Base-by-base conservation (phyloP, 2,888 invertebrate species). In the Eupithecia dodoneata region DNA sequence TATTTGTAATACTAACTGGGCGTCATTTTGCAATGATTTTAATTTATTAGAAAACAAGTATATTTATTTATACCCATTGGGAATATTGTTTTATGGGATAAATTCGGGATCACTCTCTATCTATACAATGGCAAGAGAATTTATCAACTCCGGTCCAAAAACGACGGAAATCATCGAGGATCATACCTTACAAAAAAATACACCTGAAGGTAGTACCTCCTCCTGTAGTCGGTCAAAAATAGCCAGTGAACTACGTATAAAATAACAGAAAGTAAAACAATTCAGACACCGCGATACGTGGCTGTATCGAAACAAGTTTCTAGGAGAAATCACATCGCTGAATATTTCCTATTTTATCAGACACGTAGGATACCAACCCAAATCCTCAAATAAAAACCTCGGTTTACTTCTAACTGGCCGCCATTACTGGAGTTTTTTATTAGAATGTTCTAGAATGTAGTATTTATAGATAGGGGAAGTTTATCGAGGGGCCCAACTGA, bases 401-500 rank as follows among this genome's bases (percentile, higher is more conserved):
- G 6, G 42, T 69, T 69, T 44, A 69, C 4, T 69, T 44, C 9
- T 44, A 69, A 69, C n/a, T 44, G 44, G 44, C 9, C 42, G 15
- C 44, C 10, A 4, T 44, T 10, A 44, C n/a, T 3, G 1, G 42
- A 44, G 67, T n/a, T 69, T n/a, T 44, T 44, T 69, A n/a, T 44
- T 44, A 69, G 67, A 63, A 30, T 30, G 30, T 63, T 63, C 18
- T 59, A 18, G n/a, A 63, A 10, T 30, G 67, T n/a, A 69, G n/a
- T 69, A 44, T 69, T 44, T 44, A 69, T 69, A 45, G 67, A 69
- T 2, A 69, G n/a, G 9, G 67, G 18, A n/a, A n/a, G 45, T 45
- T 67, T 69, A 69, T n/a, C 9, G 66, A 18, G 66, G 42, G 42
- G 41, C 65, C 15, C 12, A 2, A 18, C 59, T 18, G 59, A 59